Conservation (phyloP, 2,113 vertebrate genomes). For the Osmerus mordax region DNA sequence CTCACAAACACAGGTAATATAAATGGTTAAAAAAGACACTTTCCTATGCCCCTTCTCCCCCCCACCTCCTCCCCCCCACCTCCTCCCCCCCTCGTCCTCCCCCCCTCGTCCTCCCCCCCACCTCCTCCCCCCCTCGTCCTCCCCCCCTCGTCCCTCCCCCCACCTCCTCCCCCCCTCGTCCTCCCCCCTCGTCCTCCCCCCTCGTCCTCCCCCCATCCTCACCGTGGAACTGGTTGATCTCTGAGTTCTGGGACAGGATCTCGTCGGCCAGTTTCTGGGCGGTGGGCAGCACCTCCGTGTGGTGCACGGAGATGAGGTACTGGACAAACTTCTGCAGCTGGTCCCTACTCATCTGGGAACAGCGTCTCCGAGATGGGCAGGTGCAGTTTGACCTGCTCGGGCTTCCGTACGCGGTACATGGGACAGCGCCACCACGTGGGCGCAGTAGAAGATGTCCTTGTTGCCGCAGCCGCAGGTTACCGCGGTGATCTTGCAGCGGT, state of each 20-base stretch:
- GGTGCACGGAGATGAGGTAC: constrained; percentile 91
- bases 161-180: too few relatives aligned
- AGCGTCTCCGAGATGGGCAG: constrained; percentile 92
- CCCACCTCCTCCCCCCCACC: neutral
- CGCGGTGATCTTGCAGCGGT: constrained; percentile 94
- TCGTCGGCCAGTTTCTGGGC: constrained; percentile 88
- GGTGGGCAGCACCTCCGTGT: constrained; percentile 89
- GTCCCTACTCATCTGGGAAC: constrained; percentile 91
- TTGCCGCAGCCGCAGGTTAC: constrained; percentile 91
- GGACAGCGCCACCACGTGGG: constrained; percentile 85
- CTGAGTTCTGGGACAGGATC: constrained; percentile 88
- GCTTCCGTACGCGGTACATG: constrained; percentile 88
- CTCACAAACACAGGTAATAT: too few relatives aligned
- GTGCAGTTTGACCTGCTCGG: constrained; percentile 88
- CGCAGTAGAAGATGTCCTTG: constrained; percentile 93
- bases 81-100: constrained; percentile 2
- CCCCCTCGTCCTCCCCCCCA: too few relatives aligned
- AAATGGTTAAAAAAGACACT: neutral
- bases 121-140: neutral
- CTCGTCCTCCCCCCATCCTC: constrained; percentile 39
- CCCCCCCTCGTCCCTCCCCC: neutral
- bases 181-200: neutral
- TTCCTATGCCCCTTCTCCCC: neutral
- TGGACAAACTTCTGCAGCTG: constrained; percentile 90
- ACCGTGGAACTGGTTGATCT: constrained; percentile 92